Percentiles rank a stretch among this genome's conserved stretches.
These are phyloP conservation scores for Dromaius novaehollandiae DNA, from an alignment of 2,113 vertebrate species.

Conservation along the genomic window DNA sequence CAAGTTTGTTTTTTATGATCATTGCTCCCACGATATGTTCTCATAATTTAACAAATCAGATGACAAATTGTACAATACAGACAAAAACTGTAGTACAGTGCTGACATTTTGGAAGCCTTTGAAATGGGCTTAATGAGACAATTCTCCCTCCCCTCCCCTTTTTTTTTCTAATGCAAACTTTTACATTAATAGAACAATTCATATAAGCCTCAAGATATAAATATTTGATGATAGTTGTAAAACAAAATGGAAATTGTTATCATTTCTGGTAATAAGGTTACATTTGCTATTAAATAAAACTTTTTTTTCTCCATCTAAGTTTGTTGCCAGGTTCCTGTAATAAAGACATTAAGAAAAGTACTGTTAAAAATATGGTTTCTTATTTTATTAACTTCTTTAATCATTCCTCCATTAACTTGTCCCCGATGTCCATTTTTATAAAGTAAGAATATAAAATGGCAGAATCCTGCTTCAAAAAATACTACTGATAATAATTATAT, in stretches of 20 bases:
- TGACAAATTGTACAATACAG: neutral
- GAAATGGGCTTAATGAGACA: neutral
- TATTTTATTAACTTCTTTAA: constrained; percentile 34
- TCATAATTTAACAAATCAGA: neutral
- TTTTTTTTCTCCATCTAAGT: neutral
- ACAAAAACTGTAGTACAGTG: neutral
- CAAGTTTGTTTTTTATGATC: neutral
- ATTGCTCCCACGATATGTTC: neutral
- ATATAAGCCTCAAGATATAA: neutral
- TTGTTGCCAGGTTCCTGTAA: neutral
- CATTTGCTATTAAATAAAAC: neutral
- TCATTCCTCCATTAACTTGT: constrained; percentile 33
- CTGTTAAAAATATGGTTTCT: constrained; percentile 21
- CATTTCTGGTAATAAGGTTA: neutral
- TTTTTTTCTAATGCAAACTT: neutral
- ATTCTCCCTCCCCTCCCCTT: neutral
- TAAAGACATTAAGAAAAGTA: constrained; percentile 10
- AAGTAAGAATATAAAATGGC: neutral
- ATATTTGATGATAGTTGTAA: neutral
- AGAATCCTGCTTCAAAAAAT: constrained; percentile 25
- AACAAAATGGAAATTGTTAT: neutral
- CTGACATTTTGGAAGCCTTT: neutral
- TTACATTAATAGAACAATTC: neutral
- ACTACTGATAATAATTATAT: neutral
- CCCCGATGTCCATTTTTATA: constrained; percentile 15